Percentiles rank a stretch among this genome's conserved stretches.
These are phyloP conservation scores for Diaphora mendica DNA, from an alignment of 2,888 invertebrate species.

Conservation along the genomic window DNA sequence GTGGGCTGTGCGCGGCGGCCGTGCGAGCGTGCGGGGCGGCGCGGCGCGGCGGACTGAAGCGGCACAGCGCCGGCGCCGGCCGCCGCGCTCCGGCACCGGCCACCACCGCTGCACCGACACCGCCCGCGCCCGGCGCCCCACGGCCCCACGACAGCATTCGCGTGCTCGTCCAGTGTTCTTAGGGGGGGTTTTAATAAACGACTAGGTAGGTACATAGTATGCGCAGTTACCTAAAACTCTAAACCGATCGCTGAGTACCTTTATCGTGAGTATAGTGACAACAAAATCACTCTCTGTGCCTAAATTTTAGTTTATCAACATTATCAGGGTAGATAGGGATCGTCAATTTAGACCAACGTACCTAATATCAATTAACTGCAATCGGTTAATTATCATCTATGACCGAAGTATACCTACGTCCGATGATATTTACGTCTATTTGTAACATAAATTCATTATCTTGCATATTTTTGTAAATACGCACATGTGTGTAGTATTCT, in stretches of 20 bases:
- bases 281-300: not conserved
- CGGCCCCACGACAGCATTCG: not conserved
- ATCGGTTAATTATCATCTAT: not conserved
- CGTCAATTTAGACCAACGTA: not conserved
- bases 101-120: too few species aligned
- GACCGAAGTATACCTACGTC: not conserved
- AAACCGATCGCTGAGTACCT: not conserved
- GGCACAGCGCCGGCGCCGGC: not conserved
- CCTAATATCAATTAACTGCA: not conserved
- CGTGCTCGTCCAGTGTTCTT: not conserved
- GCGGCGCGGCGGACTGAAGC: conserved; percentile 9
- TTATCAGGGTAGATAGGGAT: not conserved
- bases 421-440: too few species aligned
- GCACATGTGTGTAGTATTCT: not conserved
- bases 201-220: not conserved
- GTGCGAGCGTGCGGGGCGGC: conserved; percentile 10
- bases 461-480: not conserved
- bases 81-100: too few species aligned
- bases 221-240: not conserved
- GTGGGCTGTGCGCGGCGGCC: conserved; percentile 18
- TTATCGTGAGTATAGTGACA: not conserved
- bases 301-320: not conserved
- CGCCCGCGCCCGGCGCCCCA: not conserved
- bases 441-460: not conserved
- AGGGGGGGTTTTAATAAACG: not conserved